Conservation (phyloP, 1,140 invertebrate species). For the Hyles euphorbiae region DNA sequence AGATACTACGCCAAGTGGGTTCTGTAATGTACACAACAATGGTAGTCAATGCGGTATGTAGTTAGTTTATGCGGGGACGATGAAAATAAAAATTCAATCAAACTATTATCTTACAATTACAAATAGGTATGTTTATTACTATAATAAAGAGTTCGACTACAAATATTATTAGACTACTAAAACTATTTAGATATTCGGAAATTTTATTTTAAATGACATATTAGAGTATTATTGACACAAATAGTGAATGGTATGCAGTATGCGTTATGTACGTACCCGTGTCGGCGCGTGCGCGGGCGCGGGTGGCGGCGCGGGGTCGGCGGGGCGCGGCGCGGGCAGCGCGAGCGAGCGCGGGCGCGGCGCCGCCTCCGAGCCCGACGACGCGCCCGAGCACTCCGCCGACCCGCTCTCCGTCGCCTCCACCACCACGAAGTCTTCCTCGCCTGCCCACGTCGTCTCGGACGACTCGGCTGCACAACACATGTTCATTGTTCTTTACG, state of each 20-base stretch:
- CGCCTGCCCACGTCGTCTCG: constrained; percentile 75
- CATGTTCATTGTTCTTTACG: background rate
- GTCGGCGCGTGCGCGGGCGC: constrained; percentile 8
- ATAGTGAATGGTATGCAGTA: no score
- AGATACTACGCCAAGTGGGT: constrained; percentile 39
- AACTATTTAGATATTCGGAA: no score
- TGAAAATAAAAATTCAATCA: no score
- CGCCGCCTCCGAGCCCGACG: constrained; percentile 66
- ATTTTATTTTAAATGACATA: no score
- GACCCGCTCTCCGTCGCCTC: constrained; percentile 71
- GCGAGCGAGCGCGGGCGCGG: constrained; percentile 52
- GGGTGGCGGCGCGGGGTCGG: constrained; percentile 20
- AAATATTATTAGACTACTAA: no score
- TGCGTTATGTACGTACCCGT: no score
- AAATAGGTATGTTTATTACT: no score
- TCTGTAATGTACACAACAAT: constrained; percentile 33
- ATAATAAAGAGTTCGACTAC: no score
- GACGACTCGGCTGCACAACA: constrained; percentile 54
- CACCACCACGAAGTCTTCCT: constrained; percentile 93
- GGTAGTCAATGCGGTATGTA: constrained; percentile 4
- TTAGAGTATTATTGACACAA: no score
- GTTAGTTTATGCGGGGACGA: no score
- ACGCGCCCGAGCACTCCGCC: constrained; percentile 45
- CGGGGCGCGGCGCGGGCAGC: constrained; percentile 27
- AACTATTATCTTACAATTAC: no score